phyloP scores from a whole-genome alignment of 2,888 invertebrate genomes.

The Ecliptopera silaceata region DNA sequence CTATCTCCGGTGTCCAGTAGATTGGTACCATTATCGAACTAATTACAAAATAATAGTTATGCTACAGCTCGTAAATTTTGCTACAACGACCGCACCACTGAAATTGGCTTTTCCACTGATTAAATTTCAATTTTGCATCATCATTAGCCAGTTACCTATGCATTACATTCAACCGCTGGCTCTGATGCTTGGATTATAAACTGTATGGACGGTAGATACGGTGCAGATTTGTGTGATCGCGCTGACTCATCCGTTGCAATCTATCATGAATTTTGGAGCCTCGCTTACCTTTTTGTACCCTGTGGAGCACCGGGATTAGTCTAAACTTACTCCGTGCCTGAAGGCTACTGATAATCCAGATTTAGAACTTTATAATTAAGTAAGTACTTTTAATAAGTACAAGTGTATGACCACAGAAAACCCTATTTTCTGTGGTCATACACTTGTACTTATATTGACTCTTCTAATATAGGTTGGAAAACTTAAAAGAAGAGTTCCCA shows the following conservation, averaged over 20 bases:
- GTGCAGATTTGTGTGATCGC: conserved; percentile 6
- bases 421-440: too few relatives aligned
- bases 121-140: conserved; percentile 30
- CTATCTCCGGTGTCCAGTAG: background rate
- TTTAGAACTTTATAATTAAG: too few relatives aligned
- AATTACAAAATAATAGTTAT: conserved; percentile 21
- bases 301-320: conserved; percentile 1
- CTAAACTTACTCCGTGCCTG: background rate
- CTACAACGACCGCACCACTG: conserved; percentile 4
- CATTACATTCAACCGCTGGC: conserved; percentile 9
- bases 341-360: background rate
- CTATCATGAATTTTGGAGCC: conserved; percentile 22
- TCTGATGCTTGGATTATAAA: conserved; percentile 9
- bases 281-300: conserved; percentile 13
- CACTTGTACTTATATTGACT: too few relatives aligned
- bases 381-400: too few relatives aligned
- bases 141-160: conserved; percentile 23
- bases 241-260: conserved; percentile 13
- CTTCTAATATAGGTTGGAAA: too few relatives aligned
- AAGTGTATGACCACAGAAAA: too few relatives aligned
- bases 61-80: conserved; percentile 13
- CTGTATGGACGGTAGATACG: conserved; percentile 6
- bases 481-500: too few relatives aligned
- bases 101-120: conserved; percentile 29
- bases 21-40: background rate